Evolutionary conservation across 1,140 invertebrate species (phyloP), one percentile per base, ranked within the genome.

Genomic region (Hylyphantes graminicola): DNA sequence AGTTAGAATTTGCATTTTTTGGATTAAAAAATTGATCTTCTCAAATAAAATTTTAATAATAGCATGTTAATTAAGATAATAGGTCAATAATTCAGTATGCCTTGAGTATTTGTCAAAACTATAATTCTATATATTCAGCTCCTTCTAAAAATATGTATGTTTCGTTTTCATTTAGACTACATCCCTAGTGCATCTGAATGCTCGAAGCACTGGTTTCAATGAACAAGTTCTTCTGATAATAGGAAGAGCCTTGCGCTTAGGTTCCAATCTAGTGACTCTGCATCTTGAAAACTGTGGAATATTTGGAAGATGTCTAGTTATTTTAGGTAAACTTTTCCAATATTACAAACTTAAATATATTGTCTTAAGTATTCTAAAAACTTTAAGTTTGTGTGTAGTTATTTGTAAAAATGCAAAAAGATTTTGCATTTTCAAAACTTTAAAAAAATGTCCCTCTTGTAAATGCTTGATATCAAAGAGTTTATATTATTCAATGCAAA

Each of bases 211-310:
- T 85, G 91, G 91, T 50, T 88, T 95, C 50, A 93, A 93, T 86
- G 93, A 95, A 88, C 91, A 92, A 63, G 92, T 92, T 87, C 93
- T 94, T 88, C 92, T 93, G 11, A 92, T 94, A 73, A 88, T 96
- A 74, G 93, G 92, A 75, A 91, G 94, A 65, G 92, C 94, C 15
- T 89, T 96, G 19, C 91, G 93, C 57, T 89, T 93, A 84, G 92
- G 92, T 17, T 92, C 93, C 19, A 93, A 93, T 89, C 89, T 95
- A 59, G 92, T 92, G 78, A 92, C 93, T 19, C 89, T 95, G 55
- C 94, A 95, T 90, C 90, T 95, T 86, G 94, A 95, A 89, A 93
- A 93, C 88, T 94, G 93, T 88, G 91, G 91, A 86, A 89, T 95
- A 50, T 92, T 92, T 83, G 93, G 93, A 63, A 90, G 93, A 85